phyloP scores from a whole-genome alignment of 2,113 vertebrate genomes.

The Hyaena hyaena region DNA sequence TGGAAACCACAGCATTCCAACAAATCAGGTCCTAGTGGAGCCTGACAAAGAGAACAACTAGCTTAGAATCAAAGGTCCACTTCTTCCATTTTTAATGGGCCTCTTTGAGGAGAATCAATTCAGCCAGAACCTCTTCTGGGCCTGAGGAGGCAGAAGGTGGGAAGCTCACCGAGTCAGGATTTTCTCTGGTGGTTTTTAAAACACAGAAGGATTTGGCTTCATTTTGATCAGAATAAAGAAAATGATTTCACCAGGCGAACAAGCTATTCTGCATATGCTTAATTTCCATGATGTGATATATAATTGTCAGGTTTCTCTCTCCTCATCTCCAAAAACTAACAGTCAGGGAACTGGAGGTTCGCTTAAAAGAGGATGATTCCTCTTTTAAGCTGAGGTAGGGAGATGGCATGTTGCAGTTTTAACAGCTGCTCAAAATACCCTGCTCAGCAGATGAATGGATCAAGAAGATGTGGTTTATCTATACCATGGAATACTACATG shows the following conservation, averaged over 20 bases:
- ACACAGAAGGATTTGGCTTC: background rate
- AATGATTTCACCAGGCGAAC: background rate
- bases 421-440: background rate
- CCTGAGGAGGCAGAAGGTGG: background rate
- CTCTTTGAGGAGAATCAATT: background rate
- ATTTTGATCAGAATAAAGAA: background rate
- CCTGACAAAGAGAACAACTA: background rate
- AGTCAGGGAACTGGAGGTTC: background rate
- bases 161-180: background rate
- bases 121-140: background rate
- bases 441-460: no score
- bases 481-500: no score
- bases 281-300: background rate
- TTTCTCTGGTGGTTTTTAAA: background rate
- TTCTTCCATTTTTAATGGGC: background rate
- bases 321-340: background rate
- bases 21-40: background rate
- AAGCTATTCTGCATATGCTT: constrained; percentile 41
- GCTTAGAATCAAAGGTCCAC: background rate
- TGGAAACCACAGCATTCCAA: background rate
- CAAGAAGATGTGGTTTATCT: no score
- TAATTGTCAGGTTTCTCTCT: constrained; percentile 61
- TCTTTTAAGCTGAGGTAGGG: constrained; percentile 36
- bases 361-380: background rate
- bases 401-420: constrained; percentile 10